These are phyloP conservation scores for Anser brachyrhynchus DNA, from an alignment of 2,113 vertebrate genomes.

Conservation along the genomic window DNA sequence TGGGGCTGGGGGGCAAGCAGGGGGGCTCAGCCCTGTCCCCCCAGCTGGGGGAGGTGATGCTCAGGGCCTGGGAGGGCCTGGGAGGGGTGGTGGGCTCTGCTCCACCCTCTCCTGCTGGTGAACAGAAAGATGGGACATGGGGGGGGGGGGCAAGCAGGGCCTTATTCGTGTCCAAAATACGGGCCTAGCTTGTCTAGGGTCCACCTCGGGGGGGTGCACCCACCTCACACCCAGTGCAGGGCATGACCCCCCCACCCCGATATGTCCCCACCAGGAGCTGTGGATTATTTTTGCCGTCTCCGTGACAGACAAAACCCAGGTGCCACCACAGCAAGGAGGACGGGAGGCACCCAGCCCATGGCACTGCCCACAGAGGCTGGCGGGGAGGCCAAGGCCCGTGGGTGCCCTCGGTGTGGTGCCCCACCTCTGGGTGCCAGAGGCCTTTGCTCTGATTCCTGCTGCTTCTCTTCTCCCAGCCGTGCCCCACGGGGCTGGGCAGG, in stretches of 20 bases:
- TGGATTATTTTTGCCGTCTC: background rate
- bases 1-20: rapidly evolving
- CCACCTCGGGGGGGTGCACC: background rate
- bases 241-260: background rate
- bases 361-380: background rate
- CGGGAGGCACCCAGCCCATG: background rate
- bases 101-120: background rate
- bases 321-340: rapidly evolving
- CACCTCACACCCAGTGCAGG: background rate
- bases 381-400: background rate
- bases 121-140: background rate
- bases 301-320: background rate
- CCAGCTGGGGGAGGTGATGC: rapidly evolving
- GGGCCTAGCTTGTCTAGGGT: background rate
- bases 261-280: background rate
- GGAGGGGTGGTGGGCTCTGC: background rate
- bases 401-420: background rate
- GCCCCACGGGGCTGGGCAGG: rapidly evolving
- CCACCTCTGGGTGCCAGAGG: rapidly evolving
- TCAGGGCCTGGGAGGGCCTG: background rate
- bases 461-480: background rate
- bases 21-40: background rate
- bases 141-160: background rate
- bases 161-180: background rate
- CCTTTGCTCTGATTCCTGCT: background rate